These are phyloP conservation scores for Tragulus kanchil DNA, from an alignment of 2,113 vertebrate species.

Conservation along the genomic window DNA sequence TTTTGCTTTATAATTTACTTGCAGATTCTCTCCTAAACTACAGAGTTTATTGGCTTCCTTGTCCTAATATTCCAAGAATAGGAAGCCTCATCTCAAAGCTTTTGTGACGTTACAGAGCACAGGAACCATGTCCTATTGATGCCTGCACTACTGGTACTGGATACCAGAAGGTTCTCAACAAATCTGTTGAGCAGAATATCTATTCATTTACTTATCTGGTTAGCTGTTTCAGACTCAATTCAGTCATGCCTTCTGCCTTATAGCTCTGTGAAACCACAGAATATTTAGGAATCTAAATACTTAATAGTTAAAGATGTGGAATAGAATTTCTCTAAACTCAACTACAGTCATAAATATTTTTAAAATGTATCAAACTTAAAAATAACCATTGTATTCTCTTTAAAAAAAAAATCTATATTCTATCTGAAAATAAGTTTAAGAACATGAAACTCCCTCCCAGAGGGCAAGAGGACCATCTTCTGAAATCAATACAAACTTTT, in stretches of 20 bases:
- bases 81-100: not conserved
- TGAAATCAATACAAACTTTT: not conserved
- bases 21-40: not conserved
- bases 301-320: not conserved
- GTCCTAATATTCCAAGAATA: not conserved
- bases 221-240: not conserved
- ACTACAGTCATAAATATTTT: not conserved
- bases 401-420: not conserved
- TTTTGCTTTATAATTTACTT: not conserved
- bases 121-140: not conserved
- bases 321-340: constrained; percentile 5
- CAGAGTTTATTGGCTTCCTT: not conserved
- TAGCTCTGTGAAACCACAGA: not conserved
- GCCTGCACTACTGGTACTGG: not conserved
- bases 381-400: not conserved
- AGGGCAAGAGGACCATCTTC: not conserved
- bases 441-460: not conserved
- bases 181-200: not conserved
- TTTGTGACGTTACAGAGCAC: not conserved
- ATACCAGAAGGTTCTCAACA: not conserved
- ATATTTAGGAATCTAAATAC: not conserved
- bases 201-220: constrained; percentile 1
- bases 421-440: not conserved
- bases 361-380: not conserved
- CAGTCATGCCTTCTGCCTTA: not conserved